Conservation (phyloP, 2,797 vertebrate species). For the Leptoclinus maculatus region DNA sequence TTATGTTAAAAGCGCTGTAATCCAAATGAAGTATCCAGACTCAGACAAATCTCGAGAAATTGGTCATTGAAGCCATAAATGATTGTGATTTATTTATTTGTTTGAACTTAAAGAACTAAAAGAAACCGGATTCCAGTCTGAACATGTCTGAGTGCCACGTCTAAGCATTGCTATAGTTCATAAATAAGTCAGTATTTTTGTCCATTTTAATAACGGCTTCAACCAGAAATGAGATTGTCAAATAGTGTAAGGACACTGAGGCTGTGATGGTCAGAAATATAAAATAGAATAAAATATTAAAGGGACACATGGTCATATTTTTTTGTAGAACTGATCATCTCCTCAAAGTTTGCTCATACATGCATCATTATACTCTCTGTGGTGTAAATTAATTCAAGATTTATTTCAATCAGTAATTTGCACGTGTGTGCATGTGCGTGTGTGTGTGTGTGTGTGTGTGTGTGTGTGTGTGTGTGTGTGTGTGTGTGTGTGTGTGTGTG, state of each 20-base stretch:
- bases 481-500: slow-evolving; percentile 37
- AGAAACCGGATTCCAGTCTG: neutral
- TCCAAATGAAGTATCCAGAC: neutral
- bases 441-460: slow-evolving; percentile 36
- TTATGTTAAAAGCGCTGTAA: neutral
- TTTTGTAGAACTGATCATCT: neutral
- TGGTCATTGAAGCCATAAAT: neutral
- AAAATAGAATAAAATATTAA: neutral
- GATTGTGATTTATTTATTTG: neutral
- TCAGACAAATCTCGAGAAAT: neutral
- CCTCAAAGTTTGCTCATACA: neutral
- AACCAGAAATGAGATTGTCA: neutral
- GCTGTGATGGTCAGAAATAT: neutral
- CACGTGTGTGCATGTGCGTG: no score
- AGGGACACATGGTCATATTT: neutral
- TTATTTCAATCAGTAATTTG: neutral
- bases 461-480: slow-evolving; percentile 45
- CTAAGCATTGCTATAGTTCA: neutral
- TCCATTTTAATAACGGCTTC: neutral
- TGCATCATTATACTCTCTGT: neutral
- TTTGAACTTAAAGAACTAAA: neutral
- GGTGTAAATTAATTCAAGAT: neutral
- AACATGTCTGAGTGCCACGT: neutral
- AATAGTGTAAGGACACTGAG: neutral
- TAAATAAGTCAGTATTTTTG: neutral